Percentiles rank a stretch among this genome's conserved stretches.
phyloP scores from a whole-genome alignment of 2,888 invertebrate species.

The Callyntrura guangdongensis region DNA sequence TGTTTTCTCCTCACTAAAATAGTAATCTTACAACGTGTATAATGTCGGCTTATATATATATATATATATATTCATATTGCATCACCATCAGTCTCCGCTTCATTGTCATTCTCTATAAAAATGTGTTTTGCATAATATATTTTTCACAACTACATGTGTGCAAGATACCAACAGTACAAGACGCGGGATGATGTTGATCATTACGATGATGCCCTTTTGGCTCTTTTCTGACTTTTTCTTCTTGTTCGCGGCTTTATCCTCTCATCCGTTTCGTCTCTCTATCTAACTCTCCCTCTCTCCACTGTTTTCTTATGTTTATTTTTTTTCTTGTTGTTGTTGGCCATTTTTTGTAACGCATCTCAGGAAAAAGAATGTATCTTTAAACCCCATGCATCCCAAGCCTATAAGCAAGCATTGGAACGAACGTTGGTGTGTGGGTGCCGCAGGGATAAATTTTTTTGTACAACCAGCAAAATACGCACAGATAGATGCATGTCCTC shows the following conservation, averaged over 20 bases:
- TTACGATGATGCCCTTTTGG: conserved; percentile 17
- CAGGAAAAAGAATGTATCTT: background rate
- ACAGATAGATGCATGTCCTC: background rate
- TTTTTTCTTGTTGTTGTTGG: conserved; percentile 26
- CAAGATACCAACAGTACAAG: conserved; percentile 2
- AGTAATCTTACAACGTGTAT: conserved; percentile 26
- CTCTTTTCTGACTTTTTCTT: conserved; percentile 52
- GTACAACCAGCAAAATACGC: background rate
- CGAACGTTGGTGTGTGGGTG: conserved; percentile 32
- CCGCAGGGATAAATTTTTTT: conserved; percentile 47
- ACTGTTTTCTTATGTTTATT: background rate
- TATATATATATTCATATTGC: background rate
- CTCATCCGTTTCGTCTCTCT: conserved; percentile 52
- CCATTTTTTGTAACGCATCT: conserved; percentile 24
- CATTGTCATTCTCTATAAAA: conserved; percentile 52
- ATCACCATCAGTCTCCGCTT: background rate
- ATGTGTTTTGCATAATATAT: conserved; percentile 41
- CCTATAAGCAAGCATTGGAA: conserved; percentile 19
- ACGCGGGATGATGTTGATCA: conserved; percentile 18
- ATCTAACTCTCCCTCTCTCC: background rate
- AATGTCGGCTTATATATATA: conserved; percentile 8
- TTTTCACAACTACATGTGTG: conserved; percentile 10
- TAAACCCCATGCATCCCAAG: background rate
- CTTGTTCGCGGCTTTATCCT: conserved; percentile 62
- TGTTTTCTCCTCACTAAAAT: conserved; percentile 23